Evolutionary conservation across 2,888 invertebrate species (phyloP), one percentile per base, ranked within the genome.

Genomic region (Acrobasis consociella): DNA sequence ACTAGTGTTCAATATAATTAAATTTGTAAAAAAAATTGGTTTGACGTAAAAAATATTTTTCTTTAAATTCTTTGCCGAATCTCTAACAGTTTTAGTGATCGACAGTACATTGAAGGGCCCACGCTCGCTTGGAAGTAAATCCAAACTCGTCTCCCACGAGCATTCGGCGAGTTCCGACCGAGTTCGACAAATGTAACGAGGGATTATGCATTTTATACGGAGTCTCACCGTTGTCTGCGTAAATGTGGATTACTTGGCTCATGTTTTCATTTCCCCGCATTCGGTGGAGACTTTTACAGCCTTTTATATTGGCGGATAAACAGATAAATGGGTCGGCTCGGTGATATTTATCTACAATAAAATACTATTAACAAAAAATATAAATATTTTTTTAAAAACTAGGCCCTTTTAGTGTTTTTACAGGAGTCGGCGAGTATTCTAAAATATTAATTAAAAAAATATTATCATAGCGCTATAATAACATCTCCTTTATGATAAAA

Each of bases 141-240:
- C 82, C 78, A 73, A 80, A 78, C 72, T 76, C 69, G 65, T 69
- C 78, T 83, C 86, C 82, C 83, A 65, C 72, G 86, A 82, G 88
- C 74, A 78, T 80, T 81, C 73, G 67, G 67, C 38, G 49, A 49
- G 59, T 59, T 59, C 16, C 38, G 38, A 38, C 59, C 38, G 49
- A 59, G 60, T 60, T 60, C 60, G 59, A 39, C 60, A 60, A 60
- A 60, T 50, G 60, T 49, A 66, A 66, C 69, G 65, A 62, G 67
- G 88, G 90, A 91, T 91, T 91, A 90, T 81, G 86, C 85, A 79
- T 89, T 89, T 89, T 86, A 86, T 86, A 79, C 82, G 77, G 77
- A 86, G 89, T 89, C 87, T 87, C 86, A 85, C 88, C 85, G 80
- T 88, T 88, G 90, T 91, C 80, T 77, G 77, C 82, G 88, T 91